Base-by-base conservation (phyloP, 2,888 invertebrate genomes). In the Ophioninae sp. region DNA sequence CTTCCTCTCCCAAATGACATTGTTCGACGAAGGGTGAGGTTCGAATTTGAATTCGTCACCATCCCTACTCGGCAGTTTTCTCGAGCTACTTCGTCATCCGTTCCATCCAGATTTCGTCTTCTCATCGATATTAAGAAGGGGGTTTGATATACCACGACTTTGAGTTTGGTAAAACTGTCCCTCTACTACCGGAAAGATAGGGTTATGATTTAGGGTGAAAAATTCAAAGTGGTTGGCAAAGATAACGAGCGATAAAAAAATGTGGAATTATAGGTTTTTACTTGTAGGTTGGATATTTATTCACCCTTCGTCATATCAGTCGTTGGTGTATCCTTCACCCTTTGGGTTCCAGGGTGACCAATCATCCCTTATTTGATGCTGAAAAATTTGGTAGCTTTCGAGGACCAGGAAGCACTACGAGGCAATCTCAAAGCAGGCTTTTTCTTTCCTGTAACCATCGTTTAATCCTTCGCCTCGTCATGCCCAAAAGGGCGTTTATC, bases 11-110 rank as follows among this genome's bases (percentile, higher is more conserved):
- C 58, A 72, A 64, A 72, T 81, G 79, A 84, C 82, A 84, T 84
- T 84, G 84, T 84, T 84, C 83, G 81, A 76, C 71, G 80, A 82
- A 85, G 86, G 86, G 86, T 82, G 81, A 85, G 80, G 85, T 85
- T 86, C 85, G 86, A 86, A 87, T 87, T 87, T 87, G 86, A 86
- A 87, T 87, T 87, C 86, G 86, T 87, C 87, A 87, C 86, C 83
- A 83, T 80, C 80, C 78, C 82, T 64, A 63, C 59, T 41, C 72
- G 58, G 63, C 61, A 84, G 58, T 85, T 82, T 84, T 82, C 82
- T 79, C 82, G 72, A 61, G 71, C 72, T 79, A 75, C 85, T 72
- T 69, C 79, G 85, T 86, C 81, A 84, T 85, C 76, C 78, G 79
- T 82, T 80, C 76, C 83, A 79, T 83, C 79, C 71, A 80, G 73